Evolutionary conservation across 92 coral and sea anemone species (phyloP), one percentile per base, ranked within the genome.

Genomic region (Galaxea fascicularis): DNA sequence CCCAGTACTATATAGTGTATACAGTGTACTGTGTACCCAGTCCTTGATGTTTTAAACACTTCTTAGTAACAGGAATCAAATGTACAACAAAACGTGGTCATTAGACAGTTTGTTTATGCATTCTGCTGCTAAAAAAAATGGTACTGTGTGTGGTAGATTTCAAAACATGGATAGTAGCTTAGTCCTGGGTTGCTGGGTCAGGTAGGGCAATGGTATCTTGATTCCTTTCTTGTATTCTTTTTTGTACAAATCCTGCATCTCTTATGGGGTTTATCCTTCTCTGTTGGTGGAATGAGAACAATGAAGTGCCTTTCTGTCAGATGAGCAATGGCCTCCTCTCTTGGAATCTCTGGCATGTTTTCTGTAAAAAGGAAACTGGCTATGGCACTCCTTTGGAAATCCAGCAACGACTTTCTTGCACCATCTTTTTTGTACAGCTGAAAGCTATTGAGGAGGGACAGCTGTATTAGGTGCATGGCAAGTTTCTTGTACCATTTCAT

Each of bases 271-370:
- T 74, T 84, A 25, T 74, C 30, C 54, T 51, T 31, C 47, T 71
- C 87, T 71, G 87, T 82, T 25, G 75, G 53, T 25, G 76, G 88
- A 14, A 84, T 73, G 17, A 29, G 82, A 35, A 75, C 73, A 41
- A 84, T 76, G 29, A 79, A 79, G 31, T 84, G 88, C 74, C 83
- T 44, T 63, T 84, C 88, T 31, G 88, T 84, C 71, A 84, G 24
- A 10, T 67, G 78, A 7, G 79, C 84, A 31, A 78, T 60, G 45
- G 75, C 64, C 30, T 77, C 89, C 28, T 86, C 86, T 28, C 71
- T 78, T 30, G 84, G 82, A 76, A 49, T 66, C 71, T 67, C 78
- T 51, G 71, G 71, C 8, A 35, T 73, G 35, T 57, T 58, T 13
- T 71, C 81, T 3, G 4, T 29, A 65, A 75, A 84, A 12, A 63